These are phyloP conservation scores for Patiria miniata DNA, from an alignment of 35 echinoderm and acorn worm genomes.

Conservation along the genomic window DNA sequence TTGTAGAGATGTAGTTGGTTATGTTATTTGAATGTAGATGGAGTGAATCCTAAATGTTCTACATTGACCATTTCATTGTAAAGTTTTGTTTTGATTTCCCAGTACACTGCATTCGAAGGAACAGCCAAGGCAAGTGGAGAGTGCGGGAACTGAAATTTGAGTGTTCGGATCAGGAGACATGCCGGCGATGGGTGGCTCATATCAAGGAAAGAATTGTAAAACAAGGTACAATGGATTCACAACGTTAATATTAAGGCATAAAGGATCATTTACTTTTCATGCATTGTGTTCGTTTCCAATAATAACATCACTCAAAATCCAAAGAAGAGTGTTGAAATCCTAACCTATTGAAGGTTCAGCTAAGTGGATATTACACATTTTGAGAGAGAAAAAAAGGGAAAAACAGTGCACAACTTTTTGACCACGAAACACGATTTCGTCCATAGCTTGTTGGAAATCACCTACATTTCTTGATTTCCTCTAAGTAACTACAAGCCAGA, in stretches of 20 bases:
- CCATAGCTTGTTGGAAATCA: no score
- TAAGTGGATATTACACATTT: no score
- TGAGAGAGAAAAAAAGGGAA: no score
- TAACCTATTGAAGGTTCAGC: no score
- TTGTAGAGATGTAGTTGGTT: no score
- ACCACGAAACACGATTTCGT: no score
- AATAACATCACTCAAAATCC: no score
- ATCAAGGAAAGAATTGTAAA: slow-evolving; percentile 24
- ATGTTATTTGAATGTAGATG: not conserved
- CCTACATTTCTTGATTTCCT: no score
- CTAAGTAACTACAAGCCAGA: no score
- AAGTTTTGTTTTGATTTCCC: slow-evolving; percentile 1
- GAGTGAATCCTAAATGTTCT: not conserved
- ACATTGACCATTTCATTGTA: not conserved
- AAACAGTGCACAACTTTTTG: no score
- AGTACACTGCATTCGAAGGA: slow-evolving; percentile 42
- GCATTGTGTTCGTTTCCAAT: no score
- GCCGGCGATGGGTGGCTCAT: slow-evolving; percentile 37
- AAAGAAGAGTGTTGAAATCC: no score
- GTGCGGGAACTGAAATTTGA: slow-evolving; percentile 38
- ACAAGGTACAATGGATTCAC: slow-evolving; percentile 21
- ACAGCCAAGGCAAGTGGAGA: slow-evolving; percentile 40
- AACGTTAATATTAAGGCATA: not conserved
- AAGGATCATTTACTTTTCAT: not conserved
- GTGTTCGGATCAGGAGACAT: slow-evolving; percentile 27